phyloP scores from a whole-genome alignment of 2,888 invertebrate genomes.

The Phlogophora meticulosa region DNA sequence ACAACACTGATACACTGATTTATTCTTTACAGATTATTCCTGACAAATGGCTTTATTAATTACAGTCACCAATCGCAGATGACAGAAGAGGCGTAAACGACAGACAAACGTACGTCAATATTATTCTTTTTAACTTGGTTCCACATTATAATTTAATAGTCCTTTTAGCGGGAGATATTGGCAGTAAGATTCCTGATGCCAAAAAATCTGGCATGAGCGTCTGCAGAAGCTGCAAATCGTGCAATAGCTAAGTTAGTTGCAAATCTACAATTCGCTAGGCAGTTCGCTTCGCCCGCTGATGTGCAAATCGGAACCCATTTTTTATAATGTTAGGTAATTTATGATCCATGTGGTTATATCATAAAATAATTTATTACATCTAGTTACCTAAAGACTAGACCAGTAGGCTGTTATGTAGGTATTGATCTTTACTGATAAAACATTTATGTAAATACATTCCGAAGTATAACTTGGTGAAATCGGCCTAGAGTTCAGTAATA shows the following conservation, averaged over 20 bases:
- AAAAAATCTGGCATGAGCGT: too few species aligned
- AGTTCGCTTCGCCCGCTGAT: neutral
- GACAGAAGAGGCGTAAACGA: too few species aligned
- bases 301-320: conserved; percentile 26
- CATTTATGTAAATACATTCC: conserved; percentile 37
- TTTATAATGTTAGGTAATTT: conserved; percentile 17
- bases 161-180: too few species aligned
- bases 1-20: too few species aligned
- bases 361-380: conserved; percentile 24
- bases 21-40: too few species aligned
- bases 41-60: too few species aligned
- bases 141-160: too few species aligned
- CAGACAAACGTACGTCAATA: too few species aligned
- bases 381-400: conserved; percentile 21
- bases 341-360: conserved; percentile 11
- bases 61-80: too few species aligned
- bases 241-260: neutral
- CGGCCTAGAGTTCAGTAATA: conserved; percentile 45
- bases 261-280: neutral
- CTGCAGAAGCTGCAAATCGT: too few species aligned
- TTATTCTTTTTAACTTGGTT: too few species aligned
- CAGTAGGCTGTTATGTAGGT: conserved; percentile 9
- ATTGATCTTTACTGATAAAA: conserved; percentile 19
- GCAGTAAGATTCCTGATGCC: too few species aligned
- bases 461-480: conserved; percentile 43